A percentile compares a stretch with the other conserved stretches of the same genome.
Evolutionary conservation across 2,888 invertebrate genomes (phyloP).

Genomic region (Pammene fasciana): DNA sequence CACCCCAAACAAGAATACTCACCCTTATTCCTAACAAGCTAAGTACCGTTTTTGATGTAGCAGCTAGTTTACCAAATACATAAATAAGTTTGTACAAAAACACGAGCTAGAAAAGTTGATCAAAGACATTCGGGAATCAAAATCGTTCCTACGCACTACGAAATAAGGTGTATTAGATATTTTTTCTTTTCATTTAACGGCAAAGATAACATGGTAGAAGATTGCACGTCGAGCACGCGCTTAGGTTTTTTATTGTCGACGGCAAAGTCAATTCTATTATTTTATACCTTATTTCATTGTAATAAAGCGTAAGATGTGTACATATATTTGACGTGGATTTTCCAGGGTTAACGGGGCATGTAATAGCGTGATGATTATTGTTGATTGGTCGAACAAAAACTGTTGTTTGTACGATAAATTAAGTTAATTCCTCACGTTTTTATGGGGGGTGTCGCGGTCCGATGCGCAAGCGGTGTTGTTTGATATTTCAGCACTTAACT

Average conservation of each 20-base stretch:
- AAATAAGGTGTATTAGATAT: background rate
- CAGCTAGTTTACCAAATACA: background rate
- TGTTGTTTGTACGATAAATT: constrained; percentile 51
- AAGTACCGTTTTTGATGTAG: constrained; percentile 43
- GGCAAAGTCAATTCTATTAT: constrained; percentile 39
- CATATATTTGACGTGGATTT: constrained; percentile 38
- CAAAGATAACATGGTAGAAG: constrained; percentile 45
- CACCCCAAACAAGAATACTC: constrained; percentile 22
- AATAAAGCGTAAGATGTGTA: background rate
- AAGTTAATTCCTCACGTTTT: constrained; percentile 40
- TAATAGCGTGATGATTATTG: constrained; percentile 63
- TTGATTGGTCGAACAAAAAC: constrained; percentile 62
- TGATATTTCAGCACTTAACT: constrained; percentile 5
- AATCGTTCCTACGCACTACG: background rate
- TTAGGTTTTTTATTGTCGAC: constrained; percentile 61
- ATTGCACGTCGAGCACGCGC: constrained; percentile 55
- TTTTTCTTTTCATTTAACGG: background rate
- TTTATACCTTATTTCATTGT: background rate
- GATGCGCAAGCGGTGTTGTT: constrained; percentile 20
- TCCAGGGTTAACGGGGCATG: constrained; percentile 70
- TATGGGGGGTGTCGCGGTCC: constrained; percentile 36
- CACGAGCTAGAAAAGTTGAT: constrained; percentile 10
- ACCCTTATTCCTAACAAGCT: background rate
- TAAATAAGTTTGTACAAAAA: constrained; percentile 37
- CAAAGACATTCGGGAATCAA: constrained; percentile 15